These are phyloP conservation scores for Seriola quinqueradiata DNA, from an alignment of 2,113 vertebrate genomes.

Conservation along the genomic window DNA sequence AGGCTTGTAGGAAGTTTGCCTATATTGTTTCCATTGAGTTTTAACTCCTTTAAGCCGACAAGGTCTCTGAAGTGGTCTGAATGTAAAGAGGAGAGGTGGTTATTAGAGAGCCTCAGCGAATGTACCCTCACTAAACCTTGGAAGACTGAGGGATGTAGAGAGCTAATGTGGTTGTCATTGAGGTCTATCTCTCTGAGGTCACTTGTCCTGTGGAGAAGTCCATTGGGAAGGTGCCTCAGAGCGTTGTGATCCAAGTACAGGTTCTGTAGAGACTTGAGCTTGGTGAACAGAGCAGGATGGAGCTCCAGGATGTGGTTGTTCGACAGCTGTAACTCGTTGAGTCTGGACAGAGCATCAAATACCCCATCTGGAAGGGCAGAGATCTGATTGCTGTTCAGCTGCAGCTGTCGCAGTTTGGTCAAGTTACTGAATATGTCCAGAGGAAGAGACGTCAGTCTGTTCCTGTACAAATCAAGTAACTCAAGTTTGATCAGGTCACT, in stretches of 20 bases:
- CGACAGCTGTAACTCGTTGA: constrained; percentile 69
- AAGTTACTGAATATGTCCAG: constrained; percentile 60
- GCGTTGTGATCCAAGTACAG: constrained; percentile 72
- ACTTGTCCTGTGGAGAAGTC: constrained; percentile 54
- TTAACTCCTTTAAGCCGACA: constrained; percentile 56
- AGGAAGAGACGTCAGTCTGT: constrained; percentile 63
- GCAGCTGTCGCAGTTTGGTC: constrained; percentile 59
- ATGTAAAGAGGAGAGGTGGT: constrained; percentile 55
- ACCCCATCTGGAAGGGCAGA: constrained; percentile 26
- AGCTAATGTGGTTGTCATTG: constrained; percentile 65
- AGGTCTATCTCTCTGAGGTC: constrained; percentile 70
- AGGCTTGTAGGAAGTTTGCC: constrained; percentile 40
- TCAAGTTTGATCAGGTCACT: constrained; percentile 48
- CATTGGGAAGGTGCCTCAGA: constrained; percentile 52
- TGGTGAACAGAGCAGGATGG: constrained; percentile 43
- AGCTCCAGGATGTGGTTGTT: constrained; percentile 71
- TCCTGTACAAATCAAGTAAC: constrained; percentile 74
- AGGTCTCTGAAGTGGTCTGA: constrained; percentile 62
- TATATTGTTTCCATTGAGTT: constrained; percentile 66
- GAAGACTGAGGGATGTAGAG: constrained; percentile 59
- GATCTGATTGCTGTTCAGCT: constrained; percentile 75
- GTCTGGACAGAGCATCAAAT: constrained; percentile 56
- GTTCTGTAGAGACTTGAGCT: constrained; percentile 56
- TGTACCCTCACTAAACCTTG: constrained; percentile 40
- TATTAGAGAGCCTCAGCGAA: constrained; percentile 64